Percentiles rank a stretch among this genome's conserved stretches.
These are phyloP conservation scores for Circaetus gallicus DNA, from an alignment of 2,113 vertebrate species.

Conservation along the genomic window DNA sequence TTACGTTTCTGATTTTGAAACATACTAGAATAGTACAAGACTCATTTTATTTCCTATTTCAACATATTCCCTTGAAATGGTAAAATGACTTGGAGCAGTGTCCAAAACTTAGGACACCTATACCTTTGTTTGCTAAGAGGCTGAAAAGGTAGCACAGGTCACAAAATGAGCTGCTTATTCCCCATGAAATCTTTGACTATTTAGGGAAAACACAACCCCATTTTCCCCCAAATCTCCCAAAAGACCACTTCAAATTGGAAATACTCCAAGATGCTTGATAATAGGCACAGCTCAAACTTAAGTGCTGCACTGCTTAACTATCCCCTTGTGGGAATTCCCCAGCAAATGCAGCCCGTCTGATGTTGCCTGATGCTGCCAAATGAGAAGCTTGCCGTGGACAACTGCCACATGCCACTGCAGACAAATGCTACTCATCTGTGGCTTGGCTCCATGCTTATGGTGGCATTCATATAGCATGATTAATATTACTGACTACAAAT, in stretches of 20 bases:
- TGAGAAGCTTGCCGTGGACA: accelerated
- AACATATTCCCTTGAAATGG: neutral
- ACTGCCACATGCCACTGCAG: neutral
- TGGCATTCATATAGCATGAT: neutral
- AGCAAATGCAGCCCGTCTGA: neutral
- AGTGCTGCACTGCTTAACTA: neutral
- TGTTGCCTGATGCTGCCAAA: neutral
- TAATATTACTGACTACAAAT: neutral
- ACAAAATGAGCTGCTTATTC: neutral
- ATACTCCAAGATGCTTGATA: neutral
- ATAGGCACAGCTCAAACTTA: neutral
- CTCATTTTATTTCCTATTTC: neutral
- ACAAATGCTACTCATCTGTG: neutral
- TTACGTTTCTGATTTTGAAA: neutral
- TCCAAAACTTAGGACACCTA: neutral
- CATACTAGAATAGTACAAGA: neutral
- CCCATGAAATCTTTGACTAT: neutral
- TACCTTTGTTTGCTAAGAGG: neutral
- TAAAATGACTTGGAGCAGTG: neutral
- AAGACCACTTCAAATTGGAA: neutral
- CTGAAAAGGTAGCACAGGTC: neutral
- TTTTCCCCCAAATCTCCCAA: neutral
- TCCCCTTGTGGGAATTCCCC: neutral
- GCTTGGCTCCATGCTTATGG: neutral
- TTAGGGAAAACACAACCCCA: neutral